These are phyloP conservation scores for Acridotheres tristis DNA, from an alignment of 2,797 vertebrate genomes.

Conservation along the genomic window DNA sequence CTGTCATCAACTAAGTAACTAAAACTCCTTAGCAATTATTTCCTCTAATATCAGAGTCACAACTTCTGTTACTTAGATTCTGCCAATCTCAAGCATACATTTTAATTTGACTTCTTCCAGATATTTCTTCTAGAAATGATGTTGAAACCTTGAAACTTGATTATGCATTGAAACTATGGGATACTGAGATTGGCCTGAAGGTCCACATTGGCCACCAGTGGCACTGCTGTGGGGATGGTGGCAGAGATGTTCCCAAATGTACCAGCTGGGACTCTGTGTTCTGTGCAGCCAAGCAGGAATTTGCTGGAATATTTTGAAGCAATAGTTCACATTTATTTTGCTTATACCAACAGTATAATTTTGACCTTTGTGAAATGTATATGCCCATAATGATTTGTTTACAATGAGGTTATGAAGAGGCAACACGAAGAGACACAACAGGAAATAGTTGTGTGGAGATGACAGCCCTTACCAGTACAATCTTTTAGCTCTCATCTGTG, in stretches of 20 bases:
- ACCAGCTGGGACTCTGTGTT: not conserved
- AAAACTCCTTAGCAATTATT: not conserved
- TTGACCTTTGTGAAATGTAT: not conserved
- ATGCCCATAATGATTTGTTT: not conserved
- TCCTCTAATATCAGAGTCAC: not conserved
- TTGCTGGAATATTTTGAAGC: not conserved
- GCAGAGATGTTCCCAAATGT: fast-evolving
- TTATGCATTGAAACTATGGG: not conserved
- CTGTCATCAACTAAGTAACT: not conserved
- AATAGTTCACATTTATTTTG: not conserved
- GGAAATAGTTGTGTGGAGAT: not conserved
- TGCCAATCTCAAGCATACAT: not conserved
- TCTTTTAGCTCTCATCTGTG: not conserved
- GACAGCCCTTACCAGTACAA: fast-evolving
- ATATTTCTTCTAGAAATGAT: not conserved
- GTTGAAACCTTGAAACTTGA: not conserved
- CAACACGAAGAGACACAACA: not conserved
- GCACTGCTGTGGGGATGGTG: not conserved
- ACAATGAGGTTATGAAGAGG: not conserved
- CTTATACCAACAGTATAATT: not conserved
- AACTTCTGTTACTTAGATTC: not conserved
- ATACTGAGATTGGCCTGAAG: not conserved
- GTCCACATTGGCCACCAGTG: no score
- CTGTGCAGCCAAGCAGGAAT: not conserved
- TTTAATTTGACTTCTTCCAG: not conserved